Base-by-base conservation (phyloP, 2,113 vertebrate genomes). In the Bubalus kerabau region DNA sequence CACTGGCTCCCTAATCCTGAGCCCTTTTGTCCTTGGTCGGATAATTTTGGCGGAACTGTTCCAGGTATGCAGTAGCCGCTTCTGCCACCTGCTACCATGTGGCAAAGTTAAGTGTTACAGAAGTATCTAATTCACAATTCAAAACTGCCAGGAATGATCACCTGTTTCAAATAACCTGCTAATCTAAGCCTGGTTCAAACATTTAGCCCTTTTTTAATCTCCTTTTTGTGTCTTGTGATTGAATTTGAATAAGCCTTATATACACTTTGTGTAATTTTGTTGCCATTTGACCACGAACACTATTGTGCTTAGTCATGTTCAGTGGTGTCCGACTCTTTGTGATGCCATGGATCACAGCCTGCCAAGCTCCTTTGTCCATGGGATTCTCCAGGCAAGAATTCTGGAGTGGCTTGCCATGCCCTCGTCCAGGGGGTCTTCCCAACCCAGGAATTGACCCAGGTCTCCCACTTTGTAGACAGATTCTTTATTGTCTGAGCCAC, bases 331-430 rank as follows among this genome's bases (percentile, higher is more conserved):
- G 4, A 71, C 64, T 71, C 64, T 67, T 36, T 36, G 67, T 36
- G 5, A 23, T 5, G 1, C 67, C 5, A 1, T 40, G 19, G 19
- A 71, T 10, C 19, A 0, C 12, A 40, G 67, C 67, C 19, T 10
- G 19, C 67, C 67, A 23, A 21, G 67, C n/a, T 71, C n/a, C 67
- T 40, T n/a, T 71, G 67, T 40, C 10, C 67, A 23, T 23, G 67
- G 67, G 67, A 23, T 40, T 71, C 67, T 71, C 67, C 67, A 71
- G 67, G 67, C n/a, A 71, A 71, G 67, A 71, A 12, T 71, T 36
- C 19, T 71, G 67, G n/a, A 71, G 19, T 71, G 67, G n/a, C 10
- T 71, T 40, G 67, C n/a, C 67, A 71, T 71, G 67, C 67, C 67
- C 10, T 71, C 5, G n/a, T 40, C n/a, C 19, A 71, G 67, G n/a